Base-by-base conservation (phyloP, 2,113 vertebrate genomes). In the Amia ocellicauda region DNA sequence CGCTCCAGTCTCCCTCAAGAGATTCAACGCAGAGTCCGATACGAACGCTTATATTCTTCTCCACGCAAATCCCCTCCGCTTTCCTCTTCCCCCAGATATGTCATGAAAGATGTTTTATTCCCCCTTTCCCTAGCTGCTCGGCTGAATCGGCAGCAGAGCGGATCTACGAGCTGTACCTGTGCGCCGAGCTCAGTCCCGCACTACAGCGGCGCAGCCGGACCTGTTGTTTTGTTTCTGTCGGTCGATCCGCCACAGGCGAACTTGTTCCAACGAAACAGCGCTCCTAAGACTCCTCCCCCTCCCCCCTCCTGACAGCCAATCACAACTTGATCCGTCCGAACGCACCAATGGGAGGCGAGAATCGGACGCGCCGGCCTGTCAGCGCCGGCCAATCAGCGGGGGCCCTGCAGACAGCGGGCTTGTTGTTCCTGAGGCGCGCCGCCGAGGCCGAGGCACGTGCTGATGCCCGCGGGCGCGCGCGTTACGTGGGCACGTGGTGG, bases 401-500 rank as follows among this genome's bases (percentile, higher is more conserved):
- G 31, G 10, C 79, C 74, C 66, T 64, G 51, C 76, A 40, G 62
- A 71, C 60, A 54, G 56, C 43, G 27, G 9, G n/a, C 22, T 77
- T 87, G 80, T 84, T 83, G 80, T 77, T 65, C 66, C 63, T 67
- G 59, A 66, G 23, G 83, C 84, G 80, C 83, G 80, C 64, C 49
- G 1, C 79, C 79, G 60, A 61, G 23, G 23, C 22, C 7, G 17
- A 42, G 63, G 69, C 75, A 69, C 73, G 75, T 82, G 81, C 74
- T 70, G 64, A 62, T 57, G 60, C 36, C 31, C 80, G 80, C 81
- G 70, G 68, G 80, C 66, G 72, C 36, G 53, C 58, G 68, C 61
- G 53, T 65, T 70, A 68, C 51, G 55, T 54, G 52, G 78, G 59
- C 85, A 88, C 85, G 82, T 86, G 85, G 83, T 76, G 11, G 58